Conservation (phyloP, 2,113 vertebrate genomes). For the Cyanoderma ruficeps region DNA sequence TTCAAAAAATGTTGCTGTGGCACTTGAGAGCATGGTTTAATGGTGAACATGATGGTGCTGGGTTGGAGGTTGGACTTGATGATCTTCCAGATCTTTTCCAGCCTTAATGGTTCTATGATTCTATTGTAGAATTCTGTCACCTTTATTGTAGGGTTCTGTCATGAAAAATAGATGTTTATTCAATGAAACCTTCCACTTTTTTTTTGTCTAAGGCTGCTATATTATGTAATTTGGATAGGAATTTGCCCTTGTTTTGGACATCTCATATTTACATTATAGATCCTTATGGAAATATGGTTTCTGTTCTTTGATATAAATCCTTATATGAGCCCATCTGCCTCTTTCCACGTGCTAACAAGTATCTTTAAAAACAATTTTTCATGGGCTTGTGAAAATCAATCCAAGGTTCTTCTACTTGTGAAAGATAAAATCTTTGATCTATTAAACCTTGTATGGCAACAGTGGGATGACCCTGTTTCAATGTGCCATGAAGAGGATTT, state of each 20-base stretch:
- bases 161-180: not conserved
- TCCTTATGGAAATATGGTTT: rapidly evolving
- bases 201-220: not conserved
- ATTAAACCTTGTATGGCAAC: not conserved
- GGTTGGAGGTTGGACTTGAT: not conserved
- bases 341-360: not conserved
- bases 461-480: not conserved
- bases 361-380: not conserved
- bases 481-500: rapidly evolving
- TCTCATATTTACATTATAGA: not conserved
- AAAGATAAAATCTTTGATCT: not conserved
- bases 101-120: not conserved
- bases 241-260: not conserved
- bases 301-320: not conserved
- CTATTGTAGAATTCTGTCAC: not conserved
- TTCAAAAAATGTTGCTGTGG: not conserved
- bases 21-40: not conserved
- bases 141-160: not conserved
- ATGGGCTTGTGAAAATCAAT: not conserved
- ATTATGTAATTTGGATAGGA: not conserved
- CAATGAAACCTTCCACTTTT: not conserved
- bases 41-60: not conserved
- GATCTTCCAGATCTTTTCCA: not conserved
- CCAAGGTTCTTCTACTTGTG: not conserved
- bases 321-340: not conserved